Evolutionary conservation across 2,113 vertebrate species (phyloP).

Genomic region (Bubo scandiacus): DNA sequence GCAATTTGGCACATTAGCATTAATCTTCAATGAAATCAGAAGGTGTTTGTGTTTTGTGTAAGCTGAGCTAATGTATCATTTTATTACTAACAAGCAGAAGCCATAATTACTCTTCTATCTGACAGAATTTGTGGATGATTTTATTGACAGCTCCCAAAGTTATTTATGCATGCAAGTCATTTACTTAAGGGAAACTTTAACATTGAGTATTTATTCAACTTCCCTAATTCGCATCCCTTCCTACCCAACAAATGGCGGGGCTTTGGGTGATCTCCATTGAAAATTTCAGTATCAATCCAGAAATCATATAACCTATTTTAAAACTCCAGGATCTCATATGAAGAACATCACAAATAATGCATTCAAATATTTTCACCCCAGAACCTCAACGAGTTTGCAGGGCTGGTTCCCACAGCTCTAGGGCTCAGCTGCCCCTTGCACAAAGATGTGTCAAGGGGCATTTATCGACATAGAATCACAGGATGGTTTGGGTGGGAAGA

Average conservation of each 20-base stretch:
- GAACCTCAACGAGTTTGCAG: accelerated
- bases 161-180: background rate
- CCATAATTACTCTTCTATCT: constrained; percentile 38
- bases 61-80: constrained; percentile 31
- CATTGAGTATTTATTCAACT: background rate
- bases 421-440: background rate
- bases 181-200: background rate
- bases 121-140: constrained; percentile 15
- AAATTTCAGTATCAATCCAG: background rate
- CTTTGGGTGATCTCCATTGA: background rate
- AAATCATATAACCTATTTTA: background rate
- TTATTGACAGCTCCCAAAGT: constrained; percentile 6
- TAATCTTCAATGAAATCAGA: constrained; percentile 58
- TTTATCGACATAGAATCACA: no score
- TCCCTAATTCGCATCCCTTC: background rate
- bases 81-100: constrained; percentile 13
- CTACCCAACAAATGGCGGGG: background rate
- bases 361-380: background rate
- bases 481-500: no score
- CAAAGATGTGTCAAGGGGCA: accelerated
- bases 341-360: background rate
- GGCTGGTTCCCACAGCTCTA: background rate
- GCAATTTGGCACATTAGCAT: constrained; percentile 61
- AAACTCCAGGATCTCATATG: background rate
- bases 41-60: constrained; percentile 25